phyloP scores from a whole-genome alignment of 2,797 vertebrate genomes.

The Malacoctenus gilli region DNA sequence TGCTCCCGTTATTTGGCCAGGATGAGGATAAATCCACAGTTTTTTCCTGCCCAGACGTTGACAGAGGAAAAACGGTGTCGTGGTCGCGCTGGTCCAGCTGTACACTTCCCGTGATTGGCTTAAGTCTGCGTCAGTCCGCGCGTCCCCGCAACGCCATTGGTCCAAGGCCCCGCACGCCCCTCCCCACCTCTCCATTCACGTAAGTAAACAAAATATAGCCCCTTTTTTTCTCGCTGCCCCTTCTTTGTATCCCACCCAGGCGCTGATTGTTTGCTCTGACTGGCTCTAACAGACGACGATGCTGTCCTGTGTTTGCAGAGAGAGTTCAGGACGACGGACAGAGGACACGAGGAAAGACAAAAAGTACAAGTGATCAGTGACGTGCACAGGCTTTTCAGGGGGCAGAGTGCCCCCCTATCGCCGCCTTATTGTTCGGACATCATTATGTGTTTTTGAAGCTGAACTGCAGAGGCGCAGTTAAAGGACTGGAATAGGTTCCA shows the following conservation, averaged over 20 bases:
- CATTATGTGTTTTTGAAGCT: too few species aligned
- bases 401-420: neutral
- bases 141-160: constrained; percentile 38
- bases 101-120: constrained; percentile 55
- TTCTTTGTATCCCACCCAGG: constrained; percentile 19
- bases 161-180: neutral
- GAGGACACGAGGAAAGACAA: neutral
- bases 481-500: too few species aligned
- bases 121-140: constrained; percentile 20
- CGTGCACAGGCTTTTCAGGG: neutral
- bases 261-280: constrained; percentile 45
- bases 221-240: neutral
- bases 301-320: neutral
- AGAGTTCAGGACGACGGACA: neutral
- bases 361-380: neutral
- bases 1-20: constrained; percentile 6
- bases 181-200: constrained; percentile 43
- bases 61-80: constrained; percentile 33
- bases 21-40: constrained; percentile 14
- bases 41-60: constrained; percentile 34
- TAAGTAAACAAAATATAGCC: constrained; percentile 67
- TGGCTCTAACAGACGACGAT: neutral
- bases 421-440: neutral
- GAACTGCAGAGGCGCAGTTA: too few species aligned
- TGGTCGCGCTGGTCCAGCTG: constrained; percentile 56